These are phyloP conservation scores for Paracentrotus lividus DNA, from an alignment of 53 echinoderm and acorn worm genomes.

Conservation along the genomic window DNA sequence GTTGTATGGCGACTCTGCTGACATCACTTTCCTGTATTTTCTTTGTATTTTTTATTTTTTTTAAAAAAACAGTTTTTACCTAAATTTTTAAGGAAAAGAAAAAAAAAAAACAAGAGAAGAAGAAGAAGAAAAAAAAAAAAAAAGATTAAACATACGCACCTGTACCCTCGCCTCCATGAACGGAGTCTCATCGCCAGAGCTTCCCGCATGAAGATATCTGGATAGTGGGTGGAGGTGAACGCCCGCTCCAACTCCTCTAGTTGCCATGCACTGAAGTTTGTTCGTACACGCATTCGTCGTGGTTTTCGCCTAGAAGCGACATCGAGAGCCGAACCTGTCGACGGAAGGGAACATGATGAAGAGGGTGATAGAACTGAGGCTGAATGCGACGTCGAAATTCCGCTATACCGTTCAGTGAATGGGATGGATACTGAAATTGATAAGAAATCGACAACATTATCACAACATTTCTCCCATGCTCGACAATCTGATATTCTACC, in stretches of 20 bases:
- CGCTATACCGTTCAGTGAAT: background rate
- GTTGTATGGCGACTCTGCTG: too few relatives aligned
- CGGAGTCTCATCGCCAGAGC: conserved; percentile 95
- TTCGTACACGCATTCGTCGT: conserved; percentile 94
- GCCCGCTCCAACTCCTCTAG: conserved; percentile 95
- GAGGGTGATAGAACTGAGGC: background rate
- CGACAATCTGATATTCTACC: too few relatives aligned
- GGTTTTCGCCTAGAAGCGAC: conserved; percentile 72
- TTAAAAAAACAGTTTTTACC: too few relatives aligned
- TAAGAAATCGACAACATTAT: too few relatives aligned
- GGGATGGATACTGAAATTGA: background rate
- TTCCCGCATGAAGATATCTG: conserved; percentile 99
- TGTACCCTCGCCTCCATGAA: conserved; percentile 98
- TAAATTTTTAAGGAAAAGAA: too few relatives aligned
- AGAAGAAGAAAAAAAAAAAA: background rate
- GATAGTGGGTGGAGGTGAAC: conserved; percentile 91
- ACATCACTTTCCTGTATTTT: too few relatives aligned
- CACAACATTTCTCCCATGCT: too few relatives aligned
- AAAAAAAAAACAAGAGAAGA: background rate
- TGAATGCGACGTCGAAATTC: background rate
- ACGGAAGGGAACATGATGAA: conserved; percentile 15
- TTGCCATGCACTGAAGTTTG: conserved; percentile 96
- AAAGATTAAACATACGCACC: conserved; percentile 48
- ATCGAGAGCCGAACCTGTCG: conserved; percentile 18
- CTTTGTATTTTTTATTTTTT: too few relatives aligned